A percentile compares a stretch with the other conserved stretches of the same genome.
phyloP scores from a whole-genome alignment of 1,140 invertebrate species.

The Apis dorsata region DNA sequence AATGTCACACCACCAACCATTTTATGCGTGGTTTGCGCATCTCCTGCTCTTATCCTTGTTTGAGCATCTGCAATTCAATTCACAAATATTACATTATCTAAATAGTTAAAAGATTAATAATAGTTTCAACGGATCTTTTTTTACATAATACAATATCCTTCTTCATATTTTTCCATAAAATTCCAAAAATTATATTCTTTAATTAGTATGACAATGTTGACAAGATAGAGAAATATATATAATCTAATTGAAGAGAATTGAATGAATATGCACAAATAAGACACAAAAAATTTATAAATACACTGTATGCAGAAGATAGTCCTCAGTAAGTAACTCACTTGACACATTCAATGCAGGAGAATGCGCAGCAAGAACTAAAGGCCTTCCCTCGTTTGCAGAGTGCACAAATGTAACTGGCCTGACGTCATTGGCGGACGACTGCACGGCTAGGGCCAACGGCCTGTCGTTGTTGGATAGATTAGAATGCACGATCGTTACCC shows the following conservation, averaged over 20 bases:
- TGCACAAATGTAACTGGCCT: conserved; percentile 78
- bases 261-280: background rate
- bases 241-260: background rate
- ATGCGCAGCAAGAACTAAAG: conserved; percentile 75
- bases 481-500: conserved; percentile 79
- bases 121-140: background rate
- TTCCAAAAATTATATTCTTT: too few relatives aligned
- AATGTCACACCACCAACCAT: conserved; percentile 78
- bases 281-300: background rate
- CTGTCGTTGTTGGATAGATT: conserved; percentile 77
- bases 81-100: background rate
- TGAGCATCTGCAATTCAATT: conserved; percentile 69
- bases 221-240: too few relatives aligned
- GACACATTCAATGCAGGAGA: conserved; percentile 74
- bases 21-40: conserved; percentile 76
- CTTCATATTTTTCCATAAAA: background rate
- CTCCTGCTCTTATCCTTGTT: conserved; percentile 76
- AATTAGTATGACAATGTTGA: background rate
- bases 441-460: conserved; percentile 76
- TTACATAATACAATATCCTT: background rate
- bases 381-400: conserved; percentile 76
- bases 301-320: background rate
- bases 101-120: background rate
- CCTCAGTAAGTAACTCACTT: conserved; percentile 68
- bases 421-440: conserved; percentile 76